A percentile compares a stretch with the other conserved stretches of the same genome.
These are phyloP conservation scores for Pammene fasciana DNA, from an alignment of 2,888 invertebrate species.

Conservation along the genomic window DNA sequence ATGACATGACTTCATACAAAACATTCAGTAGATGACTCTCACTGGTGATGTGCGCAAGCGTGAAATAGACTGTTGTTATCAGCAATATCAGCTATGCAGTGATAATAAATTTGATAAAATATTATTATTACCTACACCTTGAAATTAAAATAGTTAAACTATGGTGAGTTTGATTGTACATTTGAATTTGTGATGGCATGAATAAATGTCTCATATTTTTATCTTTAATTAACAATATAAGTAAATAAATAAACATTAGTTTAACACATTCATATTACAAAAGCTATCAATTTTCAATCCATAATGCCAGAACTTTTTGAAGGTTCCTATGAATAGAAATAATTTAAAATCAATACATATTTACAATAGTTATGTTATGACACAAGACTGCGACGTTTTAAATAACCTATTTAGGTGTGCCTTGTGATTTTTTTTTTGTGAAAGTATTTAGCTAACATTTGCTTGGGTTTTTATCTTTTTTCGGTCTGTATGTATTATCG, in stretches of 20 bases:
- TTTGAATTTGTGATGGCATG: neutral
- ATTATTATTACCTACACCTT: constrained; percentile 6
- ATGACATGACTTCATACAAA: neutral
- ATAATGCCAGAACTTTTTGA: no score
- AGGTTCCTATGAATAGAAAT: no score
- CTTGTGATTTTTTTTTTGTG: neutral
- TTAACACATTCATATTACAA: no score
- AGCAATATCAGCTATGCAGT: neutral
- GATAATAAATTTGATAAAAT: constrained; percentile 20
- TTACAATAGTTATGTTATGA: neutral
- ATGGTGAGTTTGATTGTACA: constrained; percentile 33
- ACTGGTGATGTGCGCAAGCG: constrained; percentile 10
- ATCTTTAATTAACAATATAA: no score
- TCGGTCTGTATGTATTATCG: no score
- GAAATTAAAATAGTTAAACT: neutral
- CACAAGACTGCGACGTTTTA: constrained; percentile 3
- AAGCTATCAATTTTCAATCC: no score
- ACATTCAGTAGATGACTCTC: constrained; percentile 10
- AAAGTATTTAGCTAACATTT: no score
- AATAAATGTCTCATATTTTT: no score
- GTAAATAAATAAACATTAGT: no score
- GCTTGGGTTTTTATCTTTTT: neutral
- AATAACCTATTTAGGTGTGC: neutral
- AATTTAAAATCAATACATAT: no score
- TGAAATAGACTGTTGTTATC: constrained; percentile 5